Evolutionary conservation across 2,797 vertebrate genomes (phyloP).

Genomic region (Hyperoplus lanceolatus): DNA sequence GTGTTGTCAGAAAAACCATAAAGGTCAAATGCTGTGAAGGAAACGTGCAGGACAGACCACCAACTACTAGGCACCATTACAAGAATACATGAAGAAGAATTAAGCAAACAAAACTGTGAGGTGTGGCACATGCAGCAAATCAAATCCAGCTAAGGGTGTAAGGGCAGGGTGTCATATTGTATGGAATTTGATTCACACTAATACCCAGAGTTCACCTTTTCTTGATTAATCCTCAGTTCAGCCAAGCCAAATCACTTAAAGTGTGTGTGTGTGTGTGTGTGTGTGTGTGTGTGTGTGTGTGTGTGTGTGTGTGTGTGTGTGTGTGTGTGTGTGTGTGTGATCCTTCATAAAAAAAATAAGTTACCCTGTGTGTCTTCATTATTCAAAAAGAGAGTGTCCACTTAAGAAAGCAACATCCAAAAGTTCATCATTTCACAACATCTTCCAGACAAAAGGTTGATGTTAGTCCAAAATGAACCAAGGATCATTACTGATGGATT

Average conservation of each 20-base stretch:
- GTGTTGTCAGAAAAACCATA: not conserved
- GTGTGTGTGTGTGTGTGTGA: too few relatives aligned
- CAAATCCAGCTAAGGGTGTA: too few relatives aligned
- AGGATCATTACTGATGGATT: not conserved
- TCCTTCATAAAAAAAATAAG: conserved; percentile 20
- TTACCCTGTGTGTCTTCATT: conserved; percentile 53
- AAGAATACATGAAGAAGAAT: conserved; percentile 6
- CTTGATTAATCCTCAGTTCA: not conserved
- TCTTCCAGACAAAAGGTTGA: conserved; percentile 3
- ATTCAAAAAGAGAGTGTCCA: conserved; percentile 33
- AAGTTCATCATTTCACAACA: conserved; percentile 20
- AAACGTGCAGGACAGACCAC: conserved; percentile 29
- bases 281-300: too few relatives aligned
- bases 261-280: not conserved
- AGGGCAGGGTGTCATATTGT: too few relatives aligned
- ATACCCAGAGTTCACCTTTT: conserved; percentile 11
- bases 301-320: too few relatives aligned
- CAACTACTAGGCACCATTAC: not conserved
- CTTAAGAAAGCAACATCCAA: conserved; percentile 17
- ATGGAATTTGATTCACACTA: not conserved
- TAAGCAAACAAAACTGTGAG: conserved; percentile 15
- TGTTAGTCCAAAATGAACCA: conserved; percentile 22
- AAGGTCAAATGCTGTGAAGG: conserved; percentile 18
- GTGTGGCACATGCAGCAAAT: conserved; percentile 11
- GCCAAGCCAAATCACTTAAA: conserved; percentile 18